Conservation (phyloP, 2,888 invertebrate genomes). For the Biston betularia region DNA sequence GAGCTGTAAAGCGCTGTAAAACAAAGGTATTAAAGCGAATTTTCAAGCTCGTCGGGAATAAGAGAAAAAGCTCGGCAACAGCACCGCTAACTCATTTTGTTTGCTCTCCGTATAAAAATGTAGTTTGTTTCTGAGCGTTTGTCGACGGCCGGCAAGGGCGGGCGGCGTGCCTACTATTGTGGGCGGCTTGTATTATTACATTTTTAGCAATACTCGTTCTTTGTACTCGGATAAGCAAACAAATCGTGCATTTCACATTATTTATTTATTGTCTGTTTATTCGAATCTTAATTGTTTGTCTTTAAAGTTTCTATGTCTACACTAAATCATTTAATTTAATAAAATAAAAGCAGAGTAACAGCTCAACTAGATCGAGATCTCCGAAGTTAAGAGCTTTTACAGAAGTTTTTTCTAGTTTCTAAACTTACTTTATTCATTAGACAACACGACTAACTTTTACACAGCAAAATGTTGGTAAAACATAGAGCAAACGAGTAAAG, state of each 20-base stretch:
- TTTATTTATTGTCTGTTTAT: slow-evolving; percentile 42
- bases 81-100: slow-evolving; percentile 81
- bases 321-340: not conserved
- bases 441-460: slow-evolving; percentile 13
- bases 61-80: slow-evolving; percentile 74
- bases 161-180: slow-evolving; percentile 53
- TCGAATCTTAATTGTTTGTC: slow-evolving; percentile 22
- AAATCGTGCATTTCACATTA: slow-evolving; percentile 54
- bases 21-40: slow-evolving; percentile 84
- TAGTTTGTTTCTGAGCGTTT: slow-evolving; percentile 76
- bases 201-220: slow-evolving; percentile 59
- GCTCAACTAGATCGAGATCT: not conserved
- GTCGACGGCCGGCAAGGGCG: slow-evolving; percentile 49
- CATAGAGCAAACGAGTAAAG: slow-evolving; percentile 37
- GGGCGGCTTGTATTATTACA: slow-evolving; percentile 63
- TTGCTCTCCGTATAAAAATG: slow-evolving; percentile 80
- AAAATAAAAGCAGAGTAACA: not conserved
- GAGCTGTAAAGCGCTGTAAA: slow-evolving; percentile 79
- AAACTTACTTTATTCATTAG: slow-evolving; percentile 14
- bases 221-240: slow-evolving; percentile 59
- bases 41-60: slow-evolving; percentile 76
- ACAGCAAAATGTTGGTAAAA: slow-evolving; percentile 30
- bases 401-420: not conserved
- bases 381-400: too few species aligned
- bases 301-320: slow-evolving; percentile 5